Base-by-base conservation (phyloP, 2,888 invertebrate genomes). In the Tenthredo scrophulariae region DNA sequence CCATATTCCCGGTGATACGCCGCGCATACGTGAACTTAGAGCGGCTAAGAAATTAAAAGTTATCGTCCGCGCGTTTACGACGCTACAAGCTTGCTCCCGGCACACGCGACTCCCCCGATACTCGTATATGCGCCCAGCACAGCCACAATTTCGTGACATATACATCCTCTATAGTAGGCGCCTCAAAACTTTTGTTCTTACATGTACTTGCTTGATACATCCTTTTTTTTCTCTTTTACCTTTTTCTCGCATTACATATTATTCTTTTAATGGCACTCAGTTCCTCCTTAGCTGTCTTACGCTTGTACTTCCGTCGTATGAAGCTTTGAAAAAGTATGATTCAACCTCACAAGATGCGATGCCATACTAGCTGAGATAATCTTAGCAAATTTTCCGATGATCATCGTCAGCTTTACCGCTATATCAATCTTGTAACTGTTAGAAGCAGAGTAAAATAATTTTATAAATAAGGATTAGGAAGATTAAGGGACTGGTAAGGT, bases 21-120 rank as follows among this genome's bases (percentile, higher is more conserved):
- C 40, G 62, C 58, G 80, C 62, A 62, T 80, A 80, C 80, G 80
- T 80, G 80, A 62, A 80, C 77, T 54, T 77, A 40, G 80, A 58
- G 40, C 37, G n/a, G 58, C 37, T 40, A 37, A 80, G 80, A 80
- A 80, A 80, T 80, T 80, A 80, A 80, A 80, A 80, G 62, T 80
- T 80, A 80, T 40, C 80, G 40, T 37, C 40, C 18, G 58, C 40
- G 58, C 80, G 58, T 80, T 80, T 62, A 80, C 40, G 58, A 37
- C 62, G 62, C 37, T 58, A 62, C 80, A 80, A 22, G 62, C 62
- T 62, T n/a, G 4, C 22, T 75, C 15, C 3, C 15, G 5, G 75
- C 75, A 22, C 43, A 75, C 46, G 46, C 75, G 54, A 79, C n/a
- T 80, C 58, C 62, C 79, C n/a, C 79, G 62, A 80, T 50, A 37